Base-by-base conservation (phyloP, 2,888 invertebrate genomes). In the Idaea aversata region DNA sequence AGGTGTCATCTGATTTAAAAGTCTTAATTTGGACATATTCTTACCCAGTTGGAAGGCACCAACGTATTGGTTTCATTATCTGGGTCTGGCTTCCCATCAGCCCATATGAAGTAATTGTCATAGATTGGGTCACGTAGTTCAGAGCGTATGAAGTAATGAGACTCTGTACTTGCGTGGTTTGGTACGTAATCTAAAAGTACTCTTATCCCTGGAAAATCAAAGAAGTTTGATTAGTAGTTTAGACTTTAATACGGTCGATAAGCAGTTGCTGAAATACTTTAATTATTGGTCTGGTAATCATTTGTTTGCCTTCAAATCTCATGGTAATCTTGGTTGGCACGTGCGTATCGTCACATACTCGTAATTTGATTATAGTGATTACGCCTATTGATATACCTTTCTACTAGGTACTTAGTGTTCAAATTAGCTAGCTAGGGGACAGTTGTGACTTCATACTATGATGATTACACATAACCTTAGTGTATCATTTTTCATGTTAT, bases 71-170 rank as follows among this genome's bases (percentile, higher is more conserved):
- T 79, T 0, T 70, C 73, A 63, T 89, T 83, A 0, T 86, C 80
- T 34, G 88, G 85, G 65, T 89, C 93, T 0, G 85, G 79, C 61
- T 86, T 81, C 0, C 94, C 94, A 61, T 96, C 94, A 57, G 93
- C 94, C 97, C 97, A 97, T 0, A 97, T 85, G 81, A 97, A 97
- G 80, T 94, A 97, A 75, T 97, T 95, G 57, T 94, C 94, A 78
- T 94, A 98, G 0, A 94, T 94, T 0, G 94, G 90, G 63, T 94
- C 93, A 0, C 87, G 86, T 0, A 93, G 88, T 2, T 94, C 92
- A 0, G 98, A 98, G 64, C 94, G 93, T 34, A 86, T 81, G 85
- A 99, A 99, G 96, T 98, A 99, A 2, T 95, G 94, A 62, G 97
- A 96, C 71, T 96, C 90, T 62, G 95, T 95, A 70, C 97, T 97